Evolutionary conservation across 2,113 vertebrate genomes (phyloP).

Genomic region (Machaerirhynchus nigripectus): DNA sequence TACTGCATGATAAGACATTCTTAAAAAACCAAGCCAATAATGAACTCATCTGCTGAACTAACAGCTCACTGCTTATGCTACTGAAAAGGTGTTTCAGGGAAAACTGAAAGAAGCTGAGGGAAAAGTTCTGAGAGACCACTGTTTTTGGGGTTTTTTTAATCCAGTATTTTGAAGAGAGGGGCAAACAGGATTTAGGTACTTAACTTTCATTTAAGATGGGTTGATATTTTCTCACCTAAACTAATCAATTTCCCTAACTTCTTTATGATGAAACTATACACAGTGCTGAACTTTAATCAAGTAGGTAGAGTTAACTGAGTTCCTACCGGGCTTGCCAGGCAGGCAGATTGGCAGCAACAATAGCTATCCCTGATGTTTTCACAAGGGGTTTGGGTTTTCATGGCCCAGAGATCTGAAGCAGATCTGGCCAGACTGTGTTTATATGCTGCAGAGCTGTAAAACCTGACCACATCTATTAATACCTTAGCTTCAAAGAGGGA

Average conservation of each 20-base stretch:
- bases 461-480: background rate
- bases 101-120: background rate
- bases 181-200: accelerated
- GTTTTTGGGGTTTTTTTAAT: background rate
- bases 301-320: background rate
- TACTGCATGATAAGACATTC: background rate
- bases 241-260: background rate
- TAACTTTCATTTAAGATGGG: background rate
- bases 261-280: background rate
- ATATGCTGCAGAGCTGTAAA: background rate
- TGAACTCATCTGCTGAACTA: conserved; percentile 1
- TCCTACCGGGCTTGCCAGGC: background rate
- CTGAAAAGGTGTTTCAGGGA: background rate
- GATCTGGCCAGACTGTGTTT: background rate
- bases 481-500: background rate
- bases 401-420: background rate
- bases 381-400: background rate
- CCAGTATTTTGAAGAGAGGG: background rate
- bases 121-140: background rate
- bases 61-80: background rate
- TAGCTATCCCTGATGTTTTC: background rate
- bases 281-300: background rate
- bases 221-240: background rate
- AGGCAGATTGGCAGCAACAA: background rate
- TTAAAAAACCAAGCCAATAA: background rate